Conservation (phyloP, 2,113 vertebrate species). For the Anolis sagrei region DNA sequence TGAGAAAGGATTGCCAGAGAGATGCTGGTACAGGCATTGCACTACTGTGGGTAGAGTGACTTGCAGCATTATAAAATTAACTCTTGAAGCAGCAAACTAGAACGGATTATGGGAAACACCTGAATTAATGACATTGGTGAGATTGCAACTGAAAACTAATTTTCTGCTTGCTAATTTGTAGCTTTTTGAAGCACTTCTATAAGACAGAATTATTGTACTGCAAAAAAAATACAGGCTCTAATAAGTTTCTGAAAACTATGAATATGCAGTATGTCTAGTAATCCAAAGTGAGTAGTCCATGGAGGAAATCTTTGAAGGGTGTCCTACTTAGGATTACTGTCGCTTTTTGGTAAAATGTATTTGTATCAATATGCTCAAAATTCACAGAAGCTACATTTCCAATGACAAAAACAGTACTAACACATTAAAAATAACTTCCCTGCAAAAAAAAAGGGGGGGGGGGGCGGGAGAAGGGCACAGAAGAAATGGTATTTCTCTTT, state of each 20-base stretch:
- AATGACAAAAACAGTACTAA: not conserved
- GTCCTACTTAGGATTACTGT: not conserved
- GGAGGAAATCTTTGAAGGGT: not conserved
- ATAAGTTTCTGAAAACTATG: not conserved
- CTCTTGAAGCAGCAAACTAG: not conserved
- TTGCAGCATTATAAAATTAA: not conserved
- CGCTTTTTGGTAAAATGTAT: not conserved
- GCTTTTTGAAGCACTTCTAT: not conserved
- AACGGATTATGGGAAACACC: not conserved
- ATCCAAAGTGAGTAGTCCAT: not conserved
- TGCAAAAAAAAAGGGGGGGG: not conserved
- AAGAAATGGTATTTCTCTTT: not conserved
- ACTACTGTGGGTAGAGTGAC: not conserved
- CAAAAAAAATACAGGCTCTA: not conserved
- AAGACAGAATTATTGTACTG: not conserved
- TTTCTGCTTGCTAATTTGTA: not conserved
- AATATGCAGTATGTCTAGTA: not conserved
- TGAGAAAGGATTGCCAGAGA: constrained; percentile 1
- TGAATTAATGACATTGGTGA: not conserved
- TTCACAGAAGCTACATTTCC: not conserved
- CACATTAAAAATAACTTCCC: not conserved
- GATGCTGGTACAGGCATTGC: not conserved
- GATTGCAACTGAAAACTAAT: not conserved
- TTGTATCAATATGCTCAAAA: not conserved
- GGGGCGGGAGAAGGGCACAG: too few relatives aligned